Evolutionary conservation across 2,888 invertebrate species (phyloP).

Genomic region (Eristalis pertinax): DNA sequence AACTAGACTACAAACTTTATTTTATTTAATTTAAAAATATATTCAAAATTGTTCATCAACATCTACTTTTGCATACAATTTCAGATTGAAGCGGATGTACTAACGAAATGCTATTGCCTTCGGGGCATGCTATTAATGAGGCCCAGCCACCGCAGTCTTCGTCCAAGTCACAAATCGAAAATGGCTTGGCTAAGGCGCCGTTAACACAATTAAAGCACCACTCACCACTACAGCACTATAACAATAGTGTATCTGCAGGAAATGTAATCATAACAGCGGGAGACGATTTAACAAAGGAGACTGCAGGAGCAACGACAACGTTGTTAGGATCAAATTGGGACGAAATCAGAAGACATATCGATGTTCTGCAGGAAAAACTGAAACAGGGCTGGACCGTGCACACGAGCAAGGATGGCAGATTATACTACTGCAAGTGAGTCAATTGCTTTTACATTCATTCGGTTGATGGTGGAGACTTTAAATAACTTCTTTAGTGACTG

Average conservation of each 20-base stretch:
- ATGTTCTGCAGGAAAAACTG: constrained; percentile 84
- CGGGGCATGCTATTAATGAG: constrained; percentile 80
- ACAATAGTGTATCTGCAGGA: constrained; percentile 68
- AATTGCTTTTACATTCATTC: neutral
- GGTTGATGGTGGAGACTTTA: too few relatives aligned
- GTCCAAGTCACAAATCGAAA: constrained; percentile 49
- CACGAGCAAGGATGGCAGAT: constrained; percentile 88
- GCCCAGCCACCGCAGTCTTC: constrained; percentile 76
- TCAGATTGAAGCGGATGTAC: constrained; percentile 76
- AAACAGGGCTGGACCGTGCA: constrained; percentile 91
- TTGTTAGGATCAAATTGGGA: constrained; percentile 77
- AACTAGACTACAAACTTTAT: too few relatives aligned
- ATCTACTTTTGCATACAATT: neutral
- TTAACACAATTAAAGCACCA: constrained; percentile 39
- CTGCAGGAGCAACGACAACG: constrained; percentile 58
- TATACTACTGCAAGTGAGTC: constrained; percentile 96
- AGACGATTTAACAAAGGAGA: constrained; percentile 39
- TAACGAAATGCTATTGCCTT: constrained; percentile 81
- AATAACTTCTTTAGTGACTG: neutral
- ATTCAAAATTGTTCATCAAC: neutral
- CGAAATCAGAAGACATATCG: constrained; percentile 81
- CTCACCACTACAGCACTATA: constrained; percentile 22
- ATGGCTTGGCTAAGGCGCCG: constrained; percentile 25
- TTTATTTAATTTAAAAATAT: too few relatives aligned
- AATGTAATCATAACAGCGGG: constrained; percentile 28